Percentiles rank a stretch among this genome's conserved stretches.
Evolutionary conservation across 23 tunicate genomes (phyloP).

Genomic region (Styela plicata): DNA sequence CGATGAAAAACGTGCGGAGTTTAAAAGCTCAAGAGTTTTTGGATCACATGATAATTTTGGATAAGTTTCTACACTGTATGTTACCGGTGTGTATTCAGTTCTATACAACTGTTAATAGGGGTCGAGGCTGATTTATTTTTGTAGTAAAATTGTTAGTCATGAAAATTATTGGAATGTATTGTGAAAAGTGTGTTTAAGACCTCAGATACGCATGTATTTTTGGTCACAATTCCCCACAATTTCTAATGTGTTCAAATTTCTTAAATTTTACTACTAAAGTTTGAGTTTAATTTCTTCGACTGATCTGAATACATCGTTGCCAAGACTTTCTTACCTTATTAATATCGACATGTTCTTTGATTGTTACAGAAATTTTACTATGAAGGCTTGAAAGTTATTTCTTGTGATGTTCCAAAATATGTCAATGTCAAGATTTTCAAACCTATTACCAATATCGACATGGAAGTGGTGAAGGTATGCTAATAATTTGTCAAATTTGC

Average conservation of each 20-base stretch:
- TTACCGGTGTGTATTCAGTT: slow-evolving; percentile 29
- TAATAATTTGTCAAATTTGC: neutral
- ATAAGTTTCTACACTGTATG: slow-evolving; percentile 15
- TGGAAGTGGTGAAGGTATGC: slow-evolving; percentile 24
- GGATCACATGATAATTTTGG: slow-evolving; percentile 19
- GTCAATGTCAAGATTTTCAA: slow-evolving; percentile 34
- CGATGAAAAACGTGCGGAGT: neutral
- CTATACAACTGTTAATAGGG: too few relatives aligned
- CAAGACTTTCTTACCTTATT: neutral
- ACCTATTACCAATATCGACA: slow-evolving; percentile 16
- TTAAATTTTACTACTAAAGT: too few relatives aligned
- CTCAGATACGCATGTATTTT: too few relatives aligned
- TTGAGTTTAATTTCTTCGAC: too few relatives aligned
- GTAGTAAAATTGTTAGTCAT: too few relatives aligned
- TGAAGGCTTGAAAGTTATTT: slow-evolving; percentile 14
- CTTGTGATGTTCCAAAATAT: slow-evolving; percentile 27
- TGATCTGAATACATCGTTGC: neutral
- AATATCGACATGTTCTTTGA: too few relatives aligned
- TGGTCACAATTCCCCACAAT: too few relatives aligned
- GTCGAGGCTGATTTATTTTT: too few relatives aligned
- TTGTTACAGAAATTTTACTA: slow-evolving; percentile 14
- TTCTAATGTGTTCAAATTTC: too few relatives aligned
- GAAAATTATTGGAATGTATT: too few relatives aligned
- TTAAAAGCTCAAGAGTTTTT: neutral
- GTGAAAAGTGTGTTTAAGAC: too few relatives aligned